These are phyloP conservation scores for Deilephila elpenor DNA, from an alignment of 2,888 invertebrate genomes.

Conservation along the genomic window DNA sequence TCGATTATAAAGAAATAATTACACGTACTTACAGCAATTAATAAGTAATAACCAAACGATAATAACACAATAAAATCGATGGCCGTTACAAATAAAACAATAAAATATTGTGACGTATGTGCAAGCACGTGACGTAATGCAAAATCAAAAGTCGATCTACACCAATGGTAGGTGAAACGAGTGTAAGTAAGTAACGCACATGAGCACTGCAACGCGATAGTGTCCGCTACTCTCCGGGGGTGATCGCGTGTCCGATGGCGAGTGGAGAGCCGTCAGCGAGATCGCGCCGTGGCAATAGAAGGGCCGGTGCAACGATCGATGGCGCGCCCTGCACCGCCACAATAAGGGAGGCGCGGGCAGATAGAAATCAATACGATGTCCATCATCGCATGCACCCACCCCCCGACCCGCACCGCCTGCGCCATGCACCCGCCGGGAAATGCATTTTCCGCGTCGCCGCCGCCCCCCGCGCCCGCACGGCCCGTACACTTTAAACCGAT, in stretches of 20 bases:
- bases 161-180: conserved; percentile 41
- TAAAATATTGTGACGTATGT: conserved; percentile 47
- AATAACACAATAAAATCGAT: conserved; percentile 37
- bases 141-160: conserved; percentile 57
- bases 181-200: conserved; percentile 27
- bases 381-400: conserved; percentile 86
- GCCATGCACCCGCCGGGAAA: conserved; percentile 78
- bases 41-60: conserved; percentile 52
- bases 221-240: conserved; percentile 46
- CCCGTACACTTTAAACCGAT: conserved; percentile 46
- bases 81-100: conserved; percentile 39
- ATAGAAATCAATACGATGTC: conserved; percentile 86
- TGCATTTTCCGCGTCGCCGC: conserved; percentile 75
- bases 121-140: conserved; percentile 67
- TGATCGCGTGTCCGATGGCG: conserved; percentile 55
- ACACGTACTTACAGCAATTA: conserved; percentile 45
- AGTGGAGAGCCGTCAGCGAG: conserved; percentile 55
- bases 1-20: conserved; percentile 32
- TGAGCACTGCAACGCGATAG: conserved; percentile 53
- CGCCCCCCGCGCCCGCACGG: conserved; percentile 69
- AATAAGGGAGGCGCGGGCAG: conserved; percentile 83
- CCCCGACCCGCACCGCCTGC: conserved; percentile 84
- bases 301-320: conserved; percentile 81
- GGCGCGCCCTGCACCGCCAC: conserved; percentile 80
- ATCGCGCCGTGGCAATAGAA: conserved; percentile 63